Conservation (phyloP, 1,140 invertebrate genomes). For the Brachionus angularis region DNA sequence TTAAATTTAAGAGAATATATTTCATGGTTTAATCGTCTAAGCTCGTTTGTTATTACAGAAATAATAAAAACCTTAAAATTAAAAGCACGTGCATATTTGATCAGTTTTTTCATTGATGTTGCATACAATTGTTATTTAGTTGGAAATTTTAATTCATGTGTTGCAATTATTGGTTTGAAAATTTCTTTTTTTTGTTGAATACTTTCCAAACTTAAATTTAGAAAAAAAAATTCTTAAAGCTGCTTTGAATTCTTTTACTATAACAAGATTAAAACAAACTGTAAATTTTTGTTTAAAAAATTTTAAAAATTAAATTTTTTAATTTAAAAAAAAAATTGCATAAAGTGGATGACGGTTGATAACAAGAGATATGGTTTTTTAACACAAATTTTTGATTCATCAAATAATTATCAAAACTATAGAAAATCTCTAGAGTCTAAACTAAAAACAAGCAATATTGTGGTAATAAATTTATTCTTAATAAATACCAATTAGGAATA, state of each 20-base stretch:
- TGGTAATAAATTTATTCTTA: no score
- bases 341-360: no score
- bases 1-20: not conserved
- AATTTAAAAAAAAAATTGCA: not conserved
- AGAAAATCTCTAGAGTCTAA: not conserved
- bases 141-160: not conserved
- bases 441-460: not conserved
- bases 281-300: no score
- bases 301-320: not conserved
- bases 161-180: not conserved
- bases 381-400: no score
- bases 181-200: no score
- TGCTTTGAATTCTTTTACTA: not conserved
- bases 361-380: no score
- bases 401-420: not conserved
- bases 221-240: no score
- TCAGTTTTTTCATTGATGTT: not conserved
- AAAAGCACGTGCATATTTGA: not conserved
- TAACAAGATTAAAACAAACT: not conserved
- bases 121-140: not conserved
- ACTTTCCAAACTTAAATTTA: no score
- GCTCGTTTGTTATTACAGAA: not conserved
- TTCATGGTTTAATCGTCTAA: not conserved
- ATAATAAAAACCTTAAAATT: not conserved
- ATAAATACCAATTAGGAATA: no score